phyloP scores from a whole-genome alignment of 2,888 invertebrate genomes.

The Trypoxylon attenuatum region DNA sequence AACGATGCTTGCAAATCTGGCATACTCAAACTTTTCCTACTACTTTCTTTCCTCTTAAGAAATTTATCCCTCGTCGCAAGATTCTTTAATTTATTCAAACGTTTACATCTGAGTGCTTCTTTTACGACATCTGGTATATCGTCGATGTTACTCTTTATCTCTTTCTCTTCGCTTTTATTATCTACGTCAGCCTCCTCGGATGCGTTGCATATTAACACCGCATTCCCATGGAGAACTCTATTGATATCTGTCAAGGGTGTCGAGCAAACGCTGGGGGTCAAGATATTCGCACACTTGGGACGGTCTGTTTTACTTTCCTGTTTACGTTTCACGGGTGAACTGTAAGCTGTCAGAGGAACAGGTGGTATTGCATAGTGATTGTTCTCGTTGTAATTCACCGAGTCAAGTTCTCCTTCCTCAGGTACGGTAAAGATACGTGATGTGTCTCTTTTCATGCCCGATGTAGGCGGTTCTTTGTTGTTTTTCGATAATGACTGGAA shows the following conservation, averaged over 20 bases:
- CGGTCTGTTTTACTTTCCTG: constrained; percentile 58
- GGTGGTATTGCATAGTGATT: constrained; percentile 43
- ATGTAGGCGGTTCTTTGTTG: constrained; percentile 75
- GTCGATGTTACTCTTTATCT: constrained; percentile 52
- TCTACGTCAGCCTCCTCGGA: constrained; percentile 33
- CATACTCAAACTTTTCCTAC: constrained; percentile 76
- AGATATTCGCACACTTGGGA: constrained; percentile 41
- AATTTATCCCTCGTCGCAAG: constrained; percentile 55
- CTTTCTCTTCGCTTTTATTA: constrained; percentile 26
- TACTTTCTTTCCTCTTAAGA: constrained; percentile 51
- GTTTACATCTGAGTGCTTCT: constrained; percentile 72
- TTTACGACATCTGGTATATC: constrained; percentile 74
- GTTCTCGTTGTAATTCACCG: constrained; percentile 44
- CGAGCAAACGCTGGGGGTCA: constrained; percentile 84
- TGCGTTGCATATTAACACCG: constrained; percentile 84
- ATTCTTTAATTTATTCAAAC: constrained; percentile 69
- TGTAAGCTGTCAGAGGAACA: constrained; percentile 50
- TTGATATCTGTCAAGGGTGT: constrained; percentile 85
- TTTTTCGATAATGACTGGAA: constrained; percentile 75
- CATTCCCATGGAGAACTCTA: constrained; percentile 83
- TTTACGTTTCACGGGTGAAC: constrained; percentile 59
- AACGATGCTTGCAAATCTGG: constrained; percentile 80
- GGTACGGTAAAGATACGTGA: constrained; percentile 89
- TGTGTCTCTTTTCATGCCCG: constrained; percentile 85
- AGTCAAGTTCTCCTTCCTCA: constrained; percentile 80